Base-by-base conservation (phyloP, 2,888 invertebrate species). In the Alsophila aescularia region DNA sequence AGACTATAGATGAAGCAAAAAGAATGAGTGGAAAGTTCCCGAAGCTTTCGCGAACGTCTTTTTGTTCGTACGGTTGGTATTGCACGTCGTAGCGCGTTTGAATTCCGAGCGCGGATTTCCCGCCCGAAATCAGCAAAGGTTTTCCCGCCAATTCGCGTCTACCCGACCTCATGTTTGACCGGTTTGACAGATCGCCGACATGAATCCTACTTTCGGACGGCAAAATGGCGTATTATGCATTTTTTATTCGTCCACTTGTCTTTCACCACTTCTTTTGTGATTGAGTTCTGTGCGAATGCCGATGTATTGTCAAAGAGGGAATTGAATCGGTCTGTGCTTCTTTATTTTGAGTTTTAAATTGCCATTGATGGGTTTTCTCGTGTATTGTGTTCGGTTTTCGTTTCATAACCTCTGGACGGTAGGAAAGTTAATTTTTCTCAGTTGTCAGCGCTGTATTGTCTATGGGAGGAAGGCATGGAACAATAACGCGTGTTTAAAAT, bases 141-240 rank as follows among this genome's bases (percentile, higher is more conserved):
- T 54, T 8, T 45, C 48, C 49, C 47, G 45, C 42, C 53, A 40
- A 47, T 39, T 31, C 43, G 42, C 36, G 58, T 48, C 61, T 66
- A 66, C 50, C 60, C 68, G 70, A 72, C 75, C 82, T 81, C 83
- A 78, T 83, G 86, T 90, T 90, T 86, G 89, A 84, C 84, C 88
- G 87, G 89, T 88, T 89, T 90, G 90, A 90, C 91, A 90, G 89
- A 88, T 87, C 84, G 87, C 81, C 83, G 82, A 86, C 88, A 79
- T 85, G 86, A 82, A 87, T 83, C 85, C 86, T 82, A 83, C 86
- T 85, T 83, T 85, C 83, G 83, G 83, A 82, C 78, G 81, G 79
- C 73, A 84, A 89, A 90, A 90, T 89, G 86, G 83, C 85, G 86
- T 87, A 87, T 88, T 90, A 87, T 85, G 83, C 81, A 74, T 85